Base-by-base conservation (phyloP, 1,140 invertebrate genomes). In the Aplysia californica region DNA sequence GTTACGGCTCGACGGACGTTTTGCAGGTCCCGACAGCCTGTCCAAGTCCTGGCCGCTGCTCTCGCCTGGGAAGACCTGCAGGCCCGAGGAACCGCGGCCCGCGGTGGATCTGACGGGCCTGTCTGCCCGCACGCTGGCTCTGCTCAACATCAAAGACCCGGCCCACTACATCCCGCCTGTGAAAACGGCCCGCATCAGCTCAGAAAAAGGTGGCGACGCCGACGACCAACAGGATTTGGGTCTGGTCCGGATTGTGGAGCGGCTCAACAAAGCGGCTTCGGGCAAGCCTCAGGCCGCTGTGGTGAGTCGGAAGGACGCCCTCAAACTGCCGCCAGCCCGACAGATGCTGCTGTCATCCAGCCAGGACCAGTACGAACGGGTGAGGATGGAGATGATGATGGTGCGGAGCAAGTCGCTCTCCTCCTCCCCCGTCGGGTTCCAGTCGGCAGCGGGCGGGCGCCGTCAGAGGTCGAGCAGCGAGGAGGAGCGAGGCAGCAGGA, bases 211-310 rank as follows among this genome's bases (percentile, higher is more conserved):
- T 10, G n/a, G 29, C 38, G 26, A 74, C 18, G n/a, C n/a, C n/a
- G n/a, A n/a, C n/a, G n/a, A n/a, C n/a, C n/a, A n/a, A n/a, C 31
- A 65, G 29, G 61, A 38, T 20, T 4, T 56, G 38, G 21, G 84
- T 39, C 75, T 89, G 59, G 67, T 81, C 0, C 78, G 85, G 41
- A 85, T 89, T 64, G 87, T 83, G 3, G 78, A 85, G 31, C 69
- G 87, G 58, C 76, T 89, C 31, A 89, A 89, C 77, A 72, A 76
- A 44, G 87, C 87, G 35, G 87, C 87, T 3, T 82, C 83, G 6
- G 79, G 80, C 50, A 75, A 39, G 23, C 61, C 50, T 1, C 56
- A 38, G 3, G 23, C 21, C 2, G 39, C 21, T 65, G 21, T 35
- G 6, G 26, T 26, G 3, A 18, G 18, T 15, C 44, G 23, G 3